Base-by-base conservation (phyloP, 2,113 vertebrate species). In the Leptosomus discolor region DNA sequence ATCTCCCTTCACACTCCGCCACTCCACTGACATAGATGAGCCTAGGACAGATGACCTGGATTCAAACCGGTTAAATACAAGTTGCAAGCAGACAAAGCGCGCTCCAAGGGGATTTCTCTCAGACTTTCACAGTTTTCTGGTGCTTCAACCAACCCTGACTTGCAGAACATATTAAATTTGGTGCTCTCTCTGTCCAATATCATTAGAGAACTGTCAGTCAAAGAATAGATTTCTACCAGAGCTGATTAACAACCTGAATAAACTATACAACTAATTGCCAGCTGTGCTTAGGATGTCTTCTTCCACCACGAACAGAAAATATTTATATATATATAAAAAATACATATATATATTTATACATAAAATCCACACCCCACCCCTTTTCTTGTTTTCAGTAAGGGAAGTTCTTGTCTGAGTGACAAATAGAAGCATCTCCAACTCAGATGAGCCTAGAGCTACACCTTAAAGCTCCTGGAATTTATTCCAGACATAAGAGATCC, bases 181-280 rank as follows among this genome's bases (percentile, higher is more conserved):
- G 41, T 90, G 48, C 18, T 96, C 24, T 82, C 19, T 23, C 21
- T 90, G 74, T 84, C 84, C 41, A 67, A 3, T 57, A 43, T 69
- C 74, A 90, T 95, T 90, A 91, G 45, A 76, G n/a, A 95, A 57
- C 57, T 94, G 80, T 65, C 89, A 34, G 64, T 88, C 80, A 91
- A 85, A 76, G 64, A 64, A 2, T 29, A 85, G 15, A 76, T 79
- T 95, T 94, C 53, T 65, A 37, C 15, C 30, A 94, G 74, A 85
- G 65, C 36, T 88, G 50, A 36, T 76, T 76, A 80, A 79, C 86
- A 95, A 90, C 32, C 12, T 79, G 45, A 85, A 82, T 69, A 95
- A 95, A 54, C 32, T 46, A 27, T 6, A 77, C 6, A 65, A 58
- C n/a, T 89, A 94, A 88, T 79, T 92, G 70, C 34, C 61, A 65